Percentiles rank a stretch among this genome's conserved stretches.
Conservation (phyloP, 1,140 invertebrate species). For the Coptotermes formosanus region DNA sequence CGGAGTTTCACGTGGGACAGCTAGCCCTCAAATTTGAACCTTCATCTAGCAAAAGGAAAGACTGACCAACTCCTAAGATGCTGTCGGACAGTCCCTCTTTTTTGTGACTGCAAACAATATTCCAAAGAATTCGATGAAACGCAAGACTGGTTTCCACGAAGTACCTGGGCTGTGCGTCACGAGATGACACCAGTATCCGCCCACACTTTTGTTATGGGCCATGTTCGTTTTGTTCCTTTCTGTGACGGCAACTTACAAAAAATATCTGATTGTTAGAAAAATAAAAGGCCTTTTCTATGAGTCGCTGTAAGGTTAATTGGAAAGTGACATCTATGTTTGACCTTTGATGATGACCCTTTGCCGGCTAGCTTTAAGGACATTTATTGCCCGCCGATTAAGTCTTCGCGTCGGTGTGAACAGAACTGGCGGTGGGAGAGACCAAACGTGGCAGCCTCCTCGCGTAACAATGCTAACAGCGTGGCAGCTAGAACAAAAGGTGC, state of each 20-base stretch:
- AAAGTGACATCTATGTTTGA: not conserved
- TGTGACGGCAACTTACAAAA: not conserved
- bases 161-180: too few species aligned
- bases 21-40: too few species aligned
- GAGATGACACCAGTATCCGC: not conserved
- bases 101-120: too few species aligned
- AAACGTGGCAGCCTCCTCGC: too few species aligned
- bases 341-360: conserved; percentile 5
- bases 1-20: too few species aligned
- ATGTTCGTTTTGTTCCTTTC: not conserved
- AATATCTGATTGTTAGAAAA: not conserved
- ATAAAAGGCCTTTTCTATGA: not conserved
- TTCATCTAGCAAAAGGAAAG: too few species aligned
- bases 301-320: not conserved
- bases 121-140: too few species aligned
- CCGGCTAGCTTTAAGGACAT: not conserved
- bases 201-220: not conserved
- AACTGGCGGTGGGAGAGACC: not conserved
- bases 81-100: too few species aligned
- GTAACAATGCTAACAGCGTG: not conserved
- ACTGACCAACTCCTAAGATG: too few species aligned
- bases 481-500: not conserved
- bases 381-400: not conserved
- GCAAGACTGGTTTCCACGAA: too few species aligned
- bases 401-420: not conserved